Base-by-base conservation (phyloP, 2,888 invertebrate species). In the Caenorhabditis sp. region DNA sequence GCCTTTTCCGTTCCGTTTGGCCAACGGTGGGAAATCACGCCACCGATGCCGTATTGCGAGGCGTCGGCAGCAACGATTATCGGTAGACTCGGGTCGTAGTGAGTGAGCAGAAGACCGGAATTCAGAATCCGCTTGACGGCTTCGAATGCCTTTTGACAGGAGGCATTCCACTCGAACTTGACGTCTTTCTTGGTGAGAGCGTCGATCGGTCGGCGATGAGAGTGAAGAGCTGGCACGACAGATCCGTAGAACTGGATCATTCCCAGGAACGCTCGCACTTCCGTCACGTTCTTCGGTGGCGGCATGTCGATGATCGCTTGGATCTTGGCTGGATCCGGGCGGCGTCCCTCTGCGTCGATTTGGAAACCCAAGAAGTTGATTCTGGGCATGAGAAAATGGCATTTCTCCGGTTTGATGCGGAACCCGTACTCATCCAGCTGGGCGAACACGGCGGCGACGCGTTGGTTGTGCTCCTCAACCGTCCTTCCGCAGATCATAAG, bases 31-130 rank as follows among this genome's bases (percentile, higher is more conserved):
- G n/a, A n/a, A n/a, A n/a, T n/a, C n/a, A n/a, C n/a, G n/a, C n/a
- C n/a, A n/a, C n/a, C n/a, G n/a, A n/a, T n/a, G n/a, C n/a, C n/a
- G n/a, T n/a, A n/a, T n/a, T n/a, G n/a, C n/a, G n/a, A n/a, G n/a
- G n/a, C n/a, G 43, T 71, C 52, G 0, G 79, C 74, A 9, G 83
- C 79, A 1, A 83, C 24, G 11, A 77, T 24, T 0, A 81, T 45
- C 9, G 45, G 55, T 9, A 56, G n/a, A 0, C 56, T 20, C 3
- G 78, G 78, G 53, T 81, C 62, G 46, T 56, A 83, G 50, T 83
- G 81, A 2, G 74, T 45, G 2, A 82, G 68, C 17, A 37, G n/a
- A 1, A 50, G 53, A 22, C 13, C n/a, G n/a, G n/a, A n/a, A n/a
- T n/a, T n/a, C n/a, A n/a, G n/a, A n/a, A n/a, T n/a, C n/a, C n/a